Evolutionary conservation across 2,797 vertebrate species (phyloP).

Genomic region (Intellagama lesueurii): DNA sequence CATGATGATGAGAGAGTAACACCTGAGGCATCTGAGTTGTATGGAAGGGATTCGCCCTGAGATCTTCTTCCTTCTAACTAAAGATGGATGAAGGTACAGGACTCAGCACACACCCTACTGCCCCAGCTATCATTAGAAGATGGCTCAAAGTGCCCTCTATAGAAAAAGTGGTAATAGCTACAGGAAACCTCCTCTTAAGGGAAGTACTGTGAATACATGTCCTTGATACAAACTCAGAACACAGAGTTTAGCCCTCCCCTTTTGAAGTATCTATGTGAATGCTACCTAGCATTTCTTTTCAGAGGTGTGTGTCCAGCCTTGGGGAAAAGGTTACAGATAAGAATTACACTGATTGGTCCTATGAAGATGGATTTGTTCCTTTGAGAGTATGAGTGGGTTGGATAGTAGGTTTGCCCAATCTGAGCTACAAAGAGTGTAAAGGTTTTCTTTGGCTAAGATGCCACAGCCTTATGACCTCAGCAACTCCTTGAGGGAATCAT

Average conservation of each 20-base stretch:
- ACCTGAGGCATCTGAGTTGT: not conserved
- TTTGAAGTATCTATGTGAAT: not conserved
- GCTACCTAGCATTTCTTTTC: not conserved
- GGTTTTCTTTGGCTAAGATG: constrained; percentile 33
- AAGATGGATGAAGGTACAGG: not conserved
- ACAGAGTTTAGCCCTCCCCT: not conserved
- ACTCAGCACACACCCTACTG: not conserved
- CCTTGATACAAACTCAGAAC: not conserved
- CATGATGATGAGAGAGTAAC: not conserved
- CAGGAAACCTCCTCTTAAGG: not conserved
- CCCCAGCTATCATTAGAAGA: not conserved
- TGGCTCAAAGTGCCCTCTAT: not conserved
- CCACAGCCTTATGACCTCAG: not conserved
- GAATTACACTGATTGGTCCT: not conserved
- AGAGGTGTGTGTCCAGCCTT: not conserved
- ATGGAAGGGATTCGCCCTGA: constrained; percentile 17
- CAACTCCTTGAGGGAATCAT: not conserved
- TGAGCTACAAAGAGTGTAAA: not conserved
- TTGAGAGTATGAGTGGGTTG: not conserved
- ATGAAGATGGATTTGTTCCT: not conserved
- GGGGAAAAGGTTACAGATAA: not conserved
- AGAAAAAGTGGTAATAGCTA: not conserved
- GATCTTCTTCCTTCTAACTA: not conserved
- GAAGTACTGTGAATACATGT: not conserved
- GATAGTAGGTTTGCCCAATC: not conserved